A percentile compares a stretch with the other conserved stretches of the same genome.
phyloP scores from a whole-genome alignment of 2,797 vertebrate species.

The Falco concolor region DNA sequence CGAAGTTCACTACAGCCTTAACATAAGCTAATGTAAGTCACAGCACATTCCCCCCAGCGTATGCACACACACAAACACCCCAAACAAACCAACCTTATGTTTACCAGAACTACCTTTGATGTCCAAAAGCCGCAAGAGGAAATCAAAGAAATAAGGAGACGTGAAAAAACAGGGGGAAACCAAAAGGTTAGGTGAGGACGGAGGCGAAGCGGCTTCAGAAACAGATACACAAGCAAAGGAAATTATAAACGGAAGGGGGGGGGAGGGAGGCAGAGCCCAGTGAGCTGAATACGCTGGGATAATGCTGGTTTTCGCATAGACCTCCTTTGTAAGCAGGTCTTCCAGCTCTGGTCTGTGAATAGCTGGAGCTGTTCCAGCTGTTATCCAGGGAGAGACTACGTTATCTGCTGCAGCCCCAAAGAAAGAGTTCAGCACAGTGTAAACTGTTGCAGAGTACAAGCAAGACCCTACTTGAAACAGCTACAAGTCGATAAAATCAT shows the following conservation, averaged over 20 bases:
- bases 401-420: slow-evolving; percentile 41
- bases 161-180: not conserved
- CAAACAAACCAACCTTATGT: not conserved
- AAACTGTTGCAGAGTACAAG: slow-evolving; percentile 1
- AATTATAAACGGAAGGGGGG: not conserved
- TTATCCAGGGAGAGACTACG: not conserved
- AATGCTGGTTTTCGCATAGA: slow-evolving; percentile 10
- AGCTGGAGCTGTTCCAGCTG: slow-evolving; percentile 38
- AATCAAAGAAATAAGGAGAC: not conserved
- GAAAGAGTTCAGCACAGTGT: not conserved
- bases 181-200: slow-evolving; percentile 32
- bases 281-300: not conserved
- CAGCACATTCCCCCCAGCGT: not conserved
- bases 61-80: not conserved
- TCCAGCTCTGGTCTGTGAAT: slow-evolving; percentile 29
- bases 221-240: slow-evolving; percentile 10
- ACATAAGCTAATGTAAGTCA: not conserved
- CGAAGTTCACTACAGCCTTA: not conserved
- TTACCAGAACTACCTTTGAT: not conserved
- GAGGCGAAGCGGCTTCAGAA: not conserved
- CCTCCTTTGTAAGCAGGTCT: slow-evolving; percentile 21
- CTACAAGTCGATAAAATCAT: not conserved
- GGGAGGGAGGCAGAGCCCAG: not conserved
- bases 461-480: not conserved
- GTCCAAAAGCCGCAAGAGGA: not conserved